Base-by-base conservation (phyloP, 1,140 invertebrate genomes). In the Drosophila quadrilineata region DNA sequence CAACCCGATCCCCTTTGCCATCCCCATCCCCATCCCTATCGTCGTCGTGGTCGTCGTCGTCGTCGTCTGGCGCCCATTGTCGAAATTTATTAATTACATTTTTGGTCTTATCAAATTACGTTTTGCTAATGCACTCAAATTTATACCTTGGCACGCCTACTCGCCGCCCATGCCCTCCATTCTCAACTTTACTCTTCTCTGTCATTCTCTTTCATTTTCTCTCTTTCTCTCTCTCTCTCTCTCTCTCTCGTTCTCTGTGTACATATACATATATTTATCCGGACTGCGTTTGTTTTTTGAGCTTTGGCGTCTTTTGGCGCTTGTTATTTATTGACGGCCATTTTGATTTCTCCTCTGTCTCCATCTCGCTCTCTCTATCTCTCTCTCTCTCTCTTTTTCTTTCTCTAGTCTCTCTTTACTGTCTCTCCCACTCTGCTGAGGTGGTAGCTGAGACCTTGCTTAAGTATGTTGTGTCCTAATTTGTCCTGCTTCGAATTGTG, bases 51-150 rank as follows among this genome's bases (percentile, higher is more conserved):
- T 21, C 22, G 2, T 16, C 17, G 2, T 17, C 28, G 8, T 31
- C 10, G n/a, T 19, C 8, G 33, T 40, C 35, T 31, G 41, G 22
- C n/a, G n/a, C 26, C 33, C 41, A 41, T 48, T 77, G 65, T 73
- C 74, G 70, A 84, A 84, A 85, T 85, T 85, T 84, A 85, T 84
- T 84, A 84, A 84, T 84, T 84, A 85, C 77, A 64, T 84, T 84
- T 75, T 85, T 74, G 79, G 74, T 84, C 77, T 85, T 84, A 84
- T 84, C 79, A 85, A 84, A 84, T 84, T 85, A 84, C 77, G 77
- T 75, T 79, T 76, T 67, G 69, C 79, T 85, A 84, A 84, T 84
- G 77, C 77, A 85, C 79, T 85, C 77, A 84, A 84, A 84, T 84
- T 84, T 84, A 84, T 84, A 85, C 77, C 79, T 85, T 77, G 56